Percentiles rank a stretch among this genome's conserved stretches.
These are phyloP conservation scores for Aphis craccivora DNA, from an alignment of 1,140 invertebrate species.

Conservation along the genomic window DNA sequence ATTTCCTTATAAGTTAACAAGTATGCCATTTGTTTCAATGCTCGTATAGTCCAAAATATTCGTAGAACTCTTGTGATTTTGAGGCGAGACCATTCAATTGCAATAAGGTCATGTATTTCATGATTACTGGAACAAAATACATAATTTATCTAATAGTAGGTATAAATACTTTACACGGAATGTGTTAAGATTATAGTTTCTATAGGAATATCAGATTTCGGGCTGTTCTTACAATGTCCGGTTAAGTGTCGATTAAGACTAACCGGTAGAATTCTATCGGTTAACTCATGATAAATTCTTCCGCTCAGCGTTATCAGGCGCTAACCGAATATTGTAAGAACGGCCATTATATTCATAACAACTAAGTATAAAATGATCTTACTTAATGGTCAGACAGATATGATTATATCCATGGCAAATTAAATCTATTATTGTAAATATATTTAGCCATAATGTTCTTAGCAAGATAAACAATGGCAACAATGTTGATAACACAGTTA, in stretches of 20 bases:
- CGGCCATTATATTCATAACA: too few relatives aligned
- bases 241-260: too few relatives aligned
- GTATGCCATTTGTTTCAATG: conserved; percentile 69
- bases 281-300: too few relatives aligned
- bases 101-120: conserved; percentile 82
- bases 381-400: conserved; percentile 72
- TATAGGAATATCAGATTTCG: neutral
- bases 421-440: conserved; percentile 72
- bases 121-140: conserved; percentile 69
- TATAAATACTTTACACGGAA: neutral
- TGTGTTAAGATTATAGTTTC: neutral
- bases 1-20: conserved; percentile 25
- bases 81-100: conserved; percentile 85
- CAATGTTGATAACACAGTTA: conserved; percentile 74
- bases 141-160: neutral
- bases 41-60: conserved; percentile 85
- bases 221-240: too few relatives aligned
- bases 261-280: too few relatives aligned
- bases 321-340: too few relatives aligned
- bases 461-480: conserved; percentile 75
- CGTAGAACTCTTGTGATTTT: conserved; percentile 87
- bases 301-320: too few relatives aligned
- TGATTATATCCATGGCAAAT: conserved; percentile 77
- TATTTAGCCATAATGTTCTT: conserved; percentile 75
- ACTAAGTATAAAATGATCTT: conserved; percentile 34